Base-by-base conservation (phyloP, 2,797 vertebrate genomes). In the Smutsia gigantea region DNA sequence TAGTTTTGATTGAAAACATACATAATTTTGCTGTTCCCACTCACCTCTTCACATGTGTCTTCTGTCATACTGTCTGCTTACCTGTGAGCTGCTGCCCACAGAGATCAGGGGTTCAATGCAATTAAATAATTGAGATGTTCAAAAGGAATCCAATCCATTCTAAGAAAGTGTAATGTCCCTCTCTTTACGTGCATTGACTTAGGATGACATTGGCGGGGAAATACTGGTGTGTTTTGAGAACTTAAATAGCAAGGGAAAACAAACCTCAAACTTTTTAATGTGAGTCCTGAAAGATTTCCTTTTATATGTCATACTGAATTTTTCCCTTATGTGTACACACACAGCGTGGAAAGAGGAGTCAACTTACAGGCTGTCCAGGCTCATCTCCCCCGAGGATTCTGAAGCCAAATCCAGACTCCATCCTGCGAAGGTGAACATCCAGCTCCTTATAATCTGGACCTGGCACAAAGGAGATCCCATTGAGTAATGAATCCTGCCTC, bases 321-420 rank as follows among this genome's bases (percentile, higher is more conserved):
- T 96, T 97, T 93, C 88, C 69, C 74, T 93, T 37, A 95, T 39
- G 15, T 92, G 90, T 89, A 95, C 31, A 96, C 15, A 96, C 2
- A 31, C 71, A 87, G 84, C 82, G 68, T 46, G 75, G 57, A 97
- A 97, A 74, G 64, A 87, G 53, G 51, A 93, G 96, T 96, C 64
- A 75, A 99, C 99, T 99, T 98, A 99, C 99, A 98, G 99, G 99
- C 98, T 99, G 99, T 96, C 99, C 99, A 34, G 99, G 99, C 98
- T 99, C 99, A 96, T 99, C 99, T 98, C 99, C 99, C 86, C 99
- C 99, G 89, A 99, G 99, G 97, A 99, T 99, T 97, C 99, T 99
- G 99, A 99, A 99, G 87, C 99, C 99, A 95, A 99, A 99, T 64
- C 99, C 99, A 63, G 99, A 99, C 98, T 99, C 99, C 99, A 99